Base-by-base conservation (phyloP, 2,113 vertebrate genomes). In the Laterallus jamaicensis region DNA sequence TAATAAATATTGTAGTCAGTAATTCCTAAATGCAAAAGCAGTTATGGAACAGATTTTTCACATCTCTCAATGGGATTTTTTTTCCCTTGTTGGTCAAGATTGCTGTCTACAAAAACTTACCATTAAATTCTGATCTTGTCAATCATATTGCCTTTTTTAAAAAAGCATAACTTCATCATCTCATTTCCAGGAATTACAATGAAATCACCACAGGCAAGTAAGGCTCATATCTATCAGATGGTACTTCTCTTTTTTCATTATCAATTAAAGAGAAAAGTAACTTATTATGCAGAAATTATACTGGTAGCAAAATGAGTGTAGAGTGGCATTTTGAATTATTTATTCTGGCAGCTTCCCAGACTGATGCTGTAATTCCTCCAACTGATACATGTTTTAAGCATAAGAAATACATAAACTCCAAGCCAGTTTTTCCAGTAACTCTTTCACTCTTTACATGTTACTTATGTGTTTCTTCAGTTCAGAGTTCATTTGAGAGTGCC, bases 321-420 rank as follows among this genome's bases (percentile, higher is more conserved):
- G 63, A 90, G 40, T 49, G 79, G 42, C 64, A 40, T 82, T 87
- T 78, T 93, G 75, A 88, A 73, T 90, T 85, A 88, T 90, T 86
- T 96, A 96, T 90, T 82, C 88, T 88, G 88, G 85, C 75, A 76
- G 35, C 56, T n/a, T 44, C 79, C 75, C 85, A 90, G 59, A 26
- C 22, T 60, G 42, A 56, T 67, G 68, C 31, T 89, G 37, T 71
- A 82, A 64, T 49, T 93, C 39, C 76, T 90, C 54, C 76, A 86
- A n/a, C 25, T 76, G 76, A 74, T 49, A 18, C 42, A 18, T 81
- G 83, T 87, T 76, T 79, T 60, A 39, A 88, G 32, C 52, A 76
- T 56, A 76, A 67, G 50, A 90, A 91, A 74, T 64, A 26, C 8
- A 18, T 56, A 81, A 64, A n/a, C 7, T 59, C 56, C 21, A 81